These are phyloP conservation scores for Andrena fulva DNA, from an alignment of 2,888 invertebrate genomes.

Conservation along the genomic window DNA sequence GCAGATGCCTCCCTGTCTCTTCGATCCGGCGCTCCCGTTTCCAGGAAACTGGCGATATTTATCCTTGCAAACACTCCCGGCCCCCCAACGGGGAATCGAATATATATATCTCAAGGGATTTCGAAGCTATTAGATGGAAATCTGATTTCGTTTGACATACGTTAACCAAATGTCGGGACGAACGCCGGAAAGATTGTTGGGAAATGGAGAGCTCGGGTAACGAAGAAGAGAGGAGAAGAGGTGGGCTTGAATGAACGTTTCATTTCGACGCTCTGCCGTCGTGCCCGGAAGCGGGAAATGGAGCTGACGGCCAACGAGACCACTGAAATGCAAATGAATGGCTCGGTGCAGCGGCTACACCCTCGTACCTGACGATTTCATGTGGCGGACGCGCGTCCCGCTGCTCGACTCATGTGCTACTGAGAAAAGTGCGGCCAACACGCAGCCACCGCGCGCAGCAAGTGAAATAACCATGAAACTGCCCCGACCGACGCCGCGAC, in stretches of 20 bases:
- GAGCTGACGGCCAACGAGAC: constrained; percentile 61
- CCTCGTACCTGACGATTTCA: constrained; percentile 43
- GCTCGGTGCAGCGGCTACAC: constrained; percentile 45
- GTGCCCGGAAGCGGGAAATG: constrained; percentile 58
- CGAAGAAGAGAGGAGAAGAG: constrained; percentile 30
- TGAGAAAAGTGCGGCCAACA: constrained; percentile 40
- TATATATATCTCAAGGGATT: background rate
- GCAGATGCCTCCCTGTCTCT: background rate
- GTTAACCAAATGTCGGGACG: constrained; percentile 15
- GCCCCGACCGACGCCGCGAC: constrained; percentile 42
- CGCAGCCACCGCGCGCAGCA: constrained; percentile 48
- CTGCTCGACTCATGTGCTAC: constrained; percentile 60
- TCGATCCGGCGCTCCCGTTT: background rate
- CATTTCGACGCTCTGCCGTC: constrained; percentile 45
- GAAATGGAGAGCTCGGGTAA: constrained; percentile 36
- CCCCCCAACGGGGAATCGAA: constrained; percentile 5
- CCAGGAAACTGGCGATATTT: constrained; percentile 13
- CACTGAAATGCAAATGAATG: constrained; percentile 71
- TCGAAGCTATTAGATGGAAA: background rate
- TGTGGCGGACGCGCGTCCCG: constrained; percentile 53
- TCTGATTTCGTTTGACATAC: constrained; percentile 14
- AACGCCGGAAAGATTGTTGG: constrained; percentile 26
- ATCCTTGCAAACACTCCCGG: background rate
- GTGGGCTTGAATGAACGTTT: constrained; percentile 59
- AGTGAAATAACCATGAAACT: constrained; percentile 43